These are phyloP conservation scores for Dicranocentrus wangi DNA, from an alignment of 2,888 invertebrate genomes.

Conservation along the genomic window DNA sequence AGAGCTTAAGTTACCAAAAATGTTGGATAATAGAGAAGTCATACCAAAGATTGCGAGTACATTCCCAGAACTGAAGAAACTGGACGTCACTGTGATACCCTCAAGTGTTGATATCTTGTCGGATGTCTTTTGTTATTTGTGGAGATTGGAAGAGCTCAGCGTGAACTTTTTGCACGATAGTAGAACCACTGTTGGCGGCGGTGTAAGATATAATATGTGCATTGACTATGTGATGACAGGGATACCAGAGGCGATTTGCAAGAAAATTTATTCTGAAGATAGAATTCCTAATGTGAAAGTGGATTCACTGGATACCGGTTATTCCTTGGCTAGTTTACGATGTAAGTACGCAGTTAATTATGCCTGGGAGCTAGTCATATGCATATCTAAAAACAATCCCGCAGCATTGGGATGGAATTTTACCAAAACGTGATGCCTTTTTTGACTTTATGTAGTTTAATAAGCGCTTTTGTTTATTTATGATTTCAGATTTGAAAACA, in stretches of 20 bases:
- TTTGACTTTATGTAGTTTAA: too few relatives aligned
- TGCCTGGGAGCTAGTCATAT: too few relatives aligned
- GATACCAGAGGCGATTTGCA: constrained; percentile 59
- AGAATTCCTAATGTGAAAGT: constrained; percentile 42
- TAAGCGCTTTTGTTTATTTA: neutral
- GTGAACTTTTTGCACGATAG: constrained; percentile 55
- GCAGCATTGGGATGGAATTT: too few relatives aligned
- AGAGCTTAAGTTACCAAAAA: constrained; percentile 64
- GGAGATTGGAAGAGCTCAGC: constrained; percentile 50
- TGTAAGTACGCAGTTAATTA: too few relatives aligned
- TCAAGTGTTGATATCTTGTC: constrained; percentile 49
- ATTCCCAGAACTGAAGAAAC: constrained; percentile 57
- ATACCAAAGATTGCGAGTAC: constrained; percentile 54
- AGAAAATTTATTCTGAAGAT: constrained; percentile 60
- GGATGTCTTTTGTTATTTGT: constrained; percentile 49
- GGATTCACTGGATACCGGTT: constrained; percentile 36
- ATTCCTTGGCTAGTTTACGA: constrained; percentile 20
- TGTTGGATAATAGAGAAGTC: constrained; percentile 31
- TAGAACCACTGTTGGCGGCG: constrained; percentile 5
- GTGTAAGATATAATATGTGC: constrained; percentile 37
- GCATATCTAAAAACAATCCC: too few relatives aligned
- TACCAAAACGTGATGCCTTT: too few relatives aligned
- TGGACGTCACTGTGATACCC: constrained; percentile 57
- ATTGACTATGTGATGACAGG: constrained; percentile 64
- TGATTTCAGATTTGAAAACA: constrained; percentile 55